phyloP scores from a whole-genome alignment of 2,797 vertebrate species.

The Uromys caudimaculatus region DNA sequence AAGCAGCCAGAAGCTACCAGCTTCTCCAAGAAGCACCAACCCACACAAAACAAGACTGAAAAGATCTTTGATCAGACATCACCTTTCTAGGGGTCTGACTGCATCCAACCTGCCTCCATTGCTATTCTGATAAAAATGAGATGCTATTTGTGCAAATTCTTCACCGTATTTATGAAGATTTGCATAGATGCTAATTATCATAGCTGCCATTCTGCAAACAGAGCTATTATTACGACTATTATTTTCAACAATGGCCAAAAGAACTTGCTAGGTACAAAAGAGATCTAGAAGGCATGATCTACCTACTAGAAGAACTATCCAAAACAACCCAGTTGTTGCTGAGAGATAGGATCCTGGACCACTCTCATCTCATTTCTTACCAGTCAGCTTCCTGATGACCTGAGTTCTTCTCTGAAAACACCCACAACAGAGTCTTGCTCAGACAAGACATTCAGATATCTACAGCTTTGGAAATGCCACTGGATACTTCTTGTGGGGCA shows the following conservation, averaged over 20 bases:
- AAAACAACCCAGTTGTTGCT: neutral
- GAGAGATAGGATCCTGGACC: neutral
- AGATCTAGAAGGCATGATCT: neutral
- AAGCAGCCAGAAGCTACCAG: neutral
- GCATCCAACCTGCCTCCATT: fast-evolving
- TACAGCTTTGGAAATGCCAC: neutral
- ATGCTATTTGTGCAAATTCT: neutral
- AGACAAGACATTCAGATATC: neutral
- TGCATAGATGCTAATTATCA: neutral
- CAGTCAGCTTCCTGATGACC: neutral
- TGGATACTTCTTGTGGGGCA: neutral
- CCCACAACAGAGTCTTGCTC: neutral
- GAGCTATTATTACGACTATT: neutral
- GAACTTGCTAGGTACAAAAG: neutral
- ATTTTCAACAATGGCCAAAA: neutral
- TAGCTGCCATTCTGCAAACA: neutral
- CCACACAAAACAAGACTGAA: neutral
- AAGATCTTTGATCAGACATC: neutral
- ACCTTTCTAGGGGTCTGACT: neutral
- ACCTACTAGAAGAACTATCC: neutral
- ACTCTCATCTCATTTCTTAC: neutral
- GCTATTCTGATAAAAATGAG: neutral
- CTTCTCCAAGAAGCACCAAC: neutral
- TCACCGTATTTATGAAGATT: neutral
- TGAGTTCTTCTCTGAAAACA: neutral